Percentiles rank a stretch among this genome's conserved stretches.
These are phyloP conservation scores for Chrysolina oricalcia DNA, from an alignment of 2,888 invertebrate species.

Conservation along the genomic window DNA sequence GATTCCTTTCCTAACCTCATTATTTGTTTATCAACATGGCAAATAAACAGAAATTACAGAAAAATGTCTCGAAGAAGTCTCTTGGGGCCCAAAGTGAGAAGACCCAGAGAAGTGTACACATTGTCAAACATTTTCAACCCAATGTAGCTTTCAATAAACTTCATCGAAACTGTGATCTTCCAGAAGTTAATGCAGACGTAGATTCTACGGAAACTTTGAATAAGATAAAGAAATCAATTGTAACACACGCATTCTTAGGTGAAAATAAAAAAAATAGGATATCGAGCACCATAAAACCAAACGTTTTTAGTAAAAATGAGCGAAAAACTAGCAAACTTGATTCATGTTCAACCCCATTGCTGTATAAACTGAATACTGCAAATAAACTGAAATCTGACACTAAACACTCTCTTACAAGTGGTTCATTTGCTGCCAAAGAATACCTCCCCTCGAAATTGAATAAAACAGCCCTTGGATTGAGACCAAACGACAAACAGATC, in stretches of 20 bases:
- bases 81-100: neutral
- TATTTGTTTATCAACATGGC: slow-evolving; percentile 44
- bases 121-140: slow-evolving; percentile 44
- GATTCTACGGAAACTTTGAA: slow-evolving; percentile 16
- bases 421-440: slow-evolving; percentile 14
- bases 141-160: slow-evolving; percentile 31
- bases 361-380: neutral
- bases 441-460: neutral
- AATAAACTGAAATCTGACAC: slow-evolving; percentile 7
- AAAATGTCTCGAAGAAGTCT: slow-evolving; percentile 14
- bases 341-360: neutral
- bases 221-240: slow-evolving; percentile 3
- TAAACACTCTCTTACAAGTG: neutral
- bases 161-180: slow-evolving; percentile 39
- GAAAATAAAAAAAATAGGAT: neutral
- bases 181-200: slow-evolving; percentile 35
- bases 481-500: neutral
- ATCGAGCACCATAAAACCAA: neutral
- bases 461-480: neutral
- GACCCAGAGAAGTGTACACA: slow-evolving; percentile 19
- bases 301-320: neutral
- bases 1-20: slow-evolving; percentile 39
- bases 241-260: neutral
- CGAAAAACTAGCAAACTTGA: neutral
- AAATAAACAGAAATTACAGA: slow-evolving; percentile 34